Percentiles rank a stretch among this genome's conserved stretches.
These are phyloP conservation scores for Paradoxurus hermaphroditus DNA, from an alignment of 2,113 vertebrate species.

Conservation along the genomic window DNA sequence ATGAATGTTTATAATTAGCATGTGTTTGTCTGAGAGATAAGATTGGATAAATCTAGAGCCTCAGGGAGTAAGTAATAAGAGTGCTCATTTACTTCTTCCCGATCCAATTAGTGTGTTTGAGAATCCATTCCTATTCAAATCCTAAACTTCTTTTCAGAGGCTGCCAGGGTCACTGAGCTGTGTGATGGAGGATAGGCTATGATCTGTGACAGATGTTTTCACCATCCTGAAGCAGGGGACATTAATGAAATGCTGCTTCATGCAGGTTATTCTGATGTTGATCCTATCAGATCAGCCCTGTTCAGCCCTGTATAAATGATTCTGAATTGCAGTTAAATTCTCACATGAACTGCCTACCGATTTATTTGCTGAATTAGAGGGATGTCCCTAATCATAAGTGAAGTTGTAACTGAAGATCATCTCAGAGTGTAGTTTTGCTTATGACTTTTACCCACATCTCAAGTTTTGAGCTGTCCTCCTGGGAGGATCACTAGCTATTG, in stretches of 20 bases:
- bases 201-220: conserved; percentile 21
- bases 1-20: neutral
- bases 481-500: neutral
- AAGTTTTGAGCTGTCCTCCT: neutral
- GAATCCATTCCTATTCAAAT: conserved; percentile 23
- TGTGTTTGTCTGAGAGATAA: conserved; percentile 16
- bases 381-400: neutral
- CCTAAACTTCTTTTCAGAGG: neutral
- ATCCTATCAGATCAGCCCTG: no score
- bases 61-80: neutral
- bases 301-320: neutral
- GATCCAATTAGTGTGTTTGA: conserved; percentile 40
- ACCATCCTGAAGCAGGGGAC: neutral
- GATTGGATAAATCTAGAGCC: neutral
- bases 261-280: neutral
- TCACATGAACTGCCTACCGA: neutral
- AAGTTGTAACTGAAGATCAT: neutral
- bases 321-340: conserved; percentile 22
- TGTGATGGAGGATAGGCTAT: neutral
- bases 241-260: conserved; percentile 19
- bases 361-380: neutral
- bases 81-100: neutral
- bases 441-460: neutral
- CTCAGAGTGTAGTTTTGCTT: neutral
- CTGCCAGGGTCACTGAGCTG: neutral